Percentiles rank a stretch among this genome's conserved stretches.
phyloP scores from a whole-genome alignment of 2,888 invertebrate species.

The Spilosoma lubricipeda region DNA sequence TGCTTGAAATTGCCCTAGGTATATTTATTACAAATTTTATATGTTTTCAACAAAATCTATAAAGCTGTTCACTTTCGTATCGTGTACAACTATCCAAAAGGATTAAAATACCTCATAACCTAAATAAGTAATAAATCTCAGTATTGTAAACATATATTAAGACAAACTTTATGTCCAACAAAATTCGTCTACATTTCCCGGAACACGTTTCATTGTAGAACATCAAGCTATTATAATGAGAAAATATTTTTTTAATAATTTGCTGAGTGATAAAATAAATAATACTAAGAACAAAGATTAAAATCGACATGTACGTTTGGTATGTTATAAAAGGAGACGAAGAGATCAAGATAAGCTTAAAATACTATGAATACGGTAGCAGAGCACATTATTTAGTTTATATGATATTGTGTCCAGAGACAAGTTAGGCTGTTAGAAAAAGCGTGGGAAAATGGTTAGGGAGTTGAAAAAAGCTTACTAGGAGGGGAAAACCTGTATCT shows the following conservation, averaged over 20 bases:
- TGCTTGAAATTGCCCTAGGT: too few species aligned
- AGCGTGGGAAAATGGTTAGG: not conserved
- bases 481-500: not conserved
- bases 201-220: conserved; percentile 19
- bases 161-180: conserved; percentile 11
- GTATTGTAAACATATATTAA: conserved; percentile 12
- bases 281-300: not conserved
- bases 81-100: not conserved
- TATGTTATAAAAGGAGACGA: not conserved
- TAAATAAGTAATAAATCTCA: conserved; percentile 10
- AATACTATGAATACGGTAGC: not conserved
- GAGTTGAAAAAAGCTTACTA: not conserved
- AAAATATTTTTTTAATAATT: conserved; percentile 4
- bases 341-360: not conserved
- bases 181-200: conserved; percentile 8
- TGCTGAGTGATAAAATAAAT: not conserved
- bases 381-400: not conserved
- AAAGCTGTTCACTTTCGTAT: not conserved
- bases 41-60: not conserved
- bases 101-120: conserved; percentile 13
- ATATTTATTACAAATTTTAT: too few species aligned
- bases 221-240: conserved; percentile 13
- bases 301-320: not conserved
- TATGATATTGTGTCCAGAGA: not conserved
- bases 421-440: not conserved